Evolutionary conservation across 2,113 vertebrate species (phyloP), one percentile per base, ranked within the genome.

Genomic region (Hiodon tergisus): DNA sequence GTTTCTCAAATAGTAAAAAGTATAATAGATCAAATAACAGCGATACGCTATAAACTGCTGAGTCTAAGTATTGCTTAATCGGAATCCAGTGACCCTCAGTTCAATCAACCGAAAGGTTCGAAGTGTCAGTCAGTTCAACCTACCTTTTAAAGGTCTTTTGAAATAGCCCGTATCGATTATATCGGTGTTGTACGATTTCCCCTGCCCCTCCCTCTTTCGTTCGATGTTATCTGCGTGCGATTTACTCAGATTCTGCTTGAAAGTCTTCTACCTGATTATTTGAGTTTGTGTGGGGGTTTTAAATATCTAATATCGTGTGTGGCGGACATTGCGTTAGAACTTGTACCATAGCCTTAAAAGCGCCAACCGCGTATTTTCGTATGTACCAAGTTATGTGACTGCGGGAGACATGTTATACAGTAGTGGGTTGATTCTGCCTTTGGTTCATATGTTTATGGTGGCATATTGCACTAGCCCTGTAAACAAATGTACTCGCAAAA

Each of bases 351-450:
- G 46, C 13, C n/a, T 6, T 50, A 8, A n/a, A 52, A 46, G 31
- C 50, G 52, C n/a, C 61, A 11, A 10, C 4, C 10, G 13, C 0
- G 48, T 71, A 69, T 76, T n/a, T 1, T 53, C 11, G 16, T 9
- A 48, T 7, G 4, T 69, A 57, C 14, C 5, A 50, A 80, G 82
- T 72, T 81, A 87, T 89, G 87, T 87, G 74, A 81, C 53, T 81
- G 47, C 65, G 16, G 76, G 74, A 81, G 83, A 77, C 75, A 92
- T 92, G 91, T 83, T 73, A 77, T 60, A 71, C 79, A 54, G 81
- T 61, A 68, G 73, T 75, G 78, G 73, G 76, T 62, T 85, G 72
- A 79, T 75, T 48, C 13, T 76, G 67, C 6, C 58, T 50, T 80
- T 78, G 80, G 69, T 84, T 17, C 76, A 48, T 13, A 53, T 87